A percentile compares a stretch with the other conserved stretches of the same genome.
These are phyloP conservation scores for Acanthurus lineatus DNA, from an alignment of 2,797 vertebrate species.

Conservation along the genomic window DNA sequence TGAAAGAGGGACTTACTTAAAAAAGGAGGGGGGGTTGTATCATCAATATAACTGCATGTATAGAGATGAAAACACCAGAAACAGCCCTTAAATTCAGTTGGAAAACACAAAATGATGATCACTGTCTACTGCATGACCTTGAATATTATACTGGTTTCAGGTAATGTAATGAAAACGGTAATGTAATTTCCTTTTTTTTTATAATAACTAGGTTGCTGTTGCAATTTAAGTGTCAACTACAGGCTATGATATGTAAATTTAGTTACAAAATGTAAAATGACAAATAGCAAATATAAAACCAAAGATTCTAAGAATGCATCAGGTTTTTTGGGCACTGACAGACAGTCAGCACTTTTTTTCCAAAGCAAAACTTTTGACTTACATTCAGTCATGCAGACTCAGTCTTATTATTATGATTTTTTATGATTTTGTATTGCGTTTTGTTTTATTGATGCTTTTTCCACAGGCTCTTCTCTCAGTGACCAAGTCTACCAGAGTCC, in stretches of 20 bases:
- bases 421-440: not conserved
- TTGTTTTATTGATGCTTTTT: not conserved
- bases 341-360: no score
- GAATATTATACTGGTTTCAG: conserved; percentile 33
- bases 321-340: no score
- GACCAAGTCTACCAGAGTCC: conserved; percentile 57
- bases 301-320: no score
- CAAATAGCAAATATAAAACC: no score
- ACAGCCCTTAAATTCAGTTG: not conserved
- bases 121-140: not conserved
- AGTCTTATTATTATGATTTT: no score
- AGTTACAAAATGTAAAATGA: no score
- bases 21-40: not conserved
- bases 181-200: no score
- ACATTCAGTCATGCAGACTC: no score
- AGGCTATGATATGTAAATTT: no score
- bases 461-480: conserved; percentile 45
- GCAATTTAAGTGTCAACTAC: no score
- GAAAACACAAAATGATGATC: conserved; percentile 24
- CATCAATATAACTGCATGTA: not conserved
- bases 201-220: no score
- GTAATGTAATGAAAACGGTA: conserved; percentile 11
- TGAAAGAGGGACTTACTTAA: not conserved
- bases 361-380: no score
- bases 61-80: not conserved